Evolutionary conservation across 2,888 invertebrate genomes (phyloP).

Genomic region (Bombyx huttoni): DNA sequence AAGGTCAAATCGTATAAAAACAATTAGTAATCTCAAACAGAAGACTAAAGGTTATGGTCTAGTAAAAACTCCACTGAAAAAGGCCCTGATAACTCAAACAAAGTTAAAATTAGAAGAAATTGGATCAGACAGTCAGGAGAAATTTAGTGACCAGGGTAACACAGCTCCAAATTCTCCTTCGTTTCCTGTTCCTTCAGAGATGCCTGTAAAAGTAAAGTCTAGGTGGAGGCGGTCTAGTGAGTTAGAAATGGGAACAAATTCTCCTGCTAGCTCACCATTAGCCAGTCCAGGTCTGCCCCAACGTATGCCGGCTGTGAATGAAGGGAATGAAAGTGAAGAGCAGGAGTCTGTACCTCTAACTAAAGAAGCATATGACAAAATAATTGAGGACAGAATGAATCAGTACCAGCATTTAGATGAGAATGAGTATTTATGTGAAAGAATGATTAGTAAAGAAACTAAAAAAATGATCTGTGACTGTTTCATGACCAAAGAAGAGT

Average conservation of each 20-base stretch:
- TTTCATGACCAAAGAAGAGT: slow-evolving; percentile 90
- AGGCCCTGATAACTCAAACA: slow-evolving; percentile 61
- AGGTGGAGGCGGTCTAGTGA: slow-evolving; percentile 84
- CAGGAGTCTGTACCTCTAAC: slow-evolving; percentile 23
- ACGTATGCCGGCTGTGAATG: slow-evolving; percentile 29
- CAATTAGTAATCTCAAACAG: slow-evolving; percentile 78
- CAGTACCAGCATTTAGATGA: slow-evolving; percentile 87
- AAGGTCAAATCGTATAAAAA: slow-evolving; percentile 82
- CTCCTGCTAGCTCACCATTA: slow-evolving; percentile 50
- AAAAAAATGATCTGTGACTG: slow-evolving; percentile 97
- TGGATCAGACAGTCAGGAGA: slow-evolving; percentile 69
- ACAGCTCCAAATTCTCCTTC: slow-evolving; percentile 49
- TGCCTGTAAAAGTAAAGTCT: slow-evolving; percentile 85
- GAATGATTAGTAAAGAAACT: slow-evolving; percentile 90
- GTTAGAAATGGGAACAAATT: slow-evolving; percentile 74
- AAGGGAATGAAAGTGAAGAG: slow-evolving; percentile 32
- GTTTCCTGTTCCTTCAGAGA: slow-evolving; percentile 63
- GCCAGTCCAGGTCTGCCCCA: slow-evolving; percentile 48
- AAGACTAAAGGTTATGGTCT: slow-evolving; percentile 77
- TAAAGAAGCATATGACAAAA: slow-evolving; percentile 60
- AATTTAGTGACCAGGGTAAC: slow-evolving; percentile 27
- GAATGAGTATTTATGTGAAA: slow-evolving; percentile 87
- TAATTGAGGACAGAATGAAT: slow-evolving; percentile 73
- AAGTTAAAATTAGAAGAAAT: slow-evolving; percentile 72
- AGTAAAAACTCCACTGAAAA: slow-evolving; percentile 69